phyloP scores from a whole-genome alignment of 2,113 vertebrate genomes.

The Mystacornis crossleyi region DNA sequence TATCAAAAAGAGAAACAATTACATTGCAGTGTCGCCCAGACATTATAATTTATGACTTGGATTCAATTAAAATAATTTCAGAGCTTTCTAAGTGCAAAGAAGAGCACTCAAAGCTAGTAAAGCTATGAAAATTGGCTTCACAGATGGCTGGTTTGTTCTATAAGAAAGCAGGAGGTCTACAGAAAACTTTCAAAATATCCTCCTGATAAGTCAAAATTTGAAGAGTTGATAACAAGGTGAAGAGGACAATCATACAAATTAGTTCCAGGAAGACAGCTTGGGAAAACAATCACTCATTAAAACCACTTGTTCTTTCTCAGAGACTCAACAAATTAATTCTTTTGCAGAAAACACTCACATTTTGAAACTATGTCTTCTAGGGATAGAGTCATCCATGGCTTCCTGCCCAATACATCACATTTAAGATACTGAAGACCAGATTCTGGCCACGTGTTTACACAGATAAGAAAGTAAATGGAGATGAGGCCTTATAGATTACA shows the following conservation, averaged over 20 bases:
- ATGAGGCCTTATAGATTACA: neutral
- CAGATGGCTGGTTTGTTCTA: constrained; percentile 48
- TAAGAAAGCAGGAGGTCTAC: constrained; percentile 29
- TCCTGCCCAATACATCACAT: neutral
- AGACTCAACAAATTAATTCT: neutral
- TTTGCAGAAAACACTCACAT: neutral
- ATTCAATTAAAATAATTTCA: constrained; percentile 64
- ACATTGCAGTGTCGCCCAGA: neutral
- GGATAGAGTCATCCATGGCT: neutral
- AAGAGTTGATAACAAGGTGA: constrained; percentile 12
- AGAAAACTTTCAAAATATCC: neutral
- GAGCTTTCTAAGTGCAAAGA: constrained; percentile 31
- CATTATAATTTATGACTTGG: neutral
- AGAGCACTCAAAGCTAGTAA: neutral
- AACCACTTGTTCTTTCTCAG: neutral
- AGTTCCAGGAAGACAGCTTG: neutral
- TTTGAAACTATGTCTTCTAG: neutral
- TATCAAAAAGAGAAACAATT: neutral
- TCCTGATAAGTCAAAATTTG: neutral
- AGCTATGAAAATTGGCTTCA: constrained; percentile 59
- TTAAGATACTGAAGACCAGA: neutral
- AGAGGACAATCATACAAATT: neutral
- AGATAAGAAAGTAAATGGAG: neutral
- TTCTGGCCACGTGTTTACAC: neutral
- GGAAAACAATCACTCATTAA: constrained; percentile 16